Evolutionary conservation across 2,113 vertebrate species (phyloP), one percentile per base, ranked within the genome.

Genomic region (Entomyzon cyanotis): DNA sequence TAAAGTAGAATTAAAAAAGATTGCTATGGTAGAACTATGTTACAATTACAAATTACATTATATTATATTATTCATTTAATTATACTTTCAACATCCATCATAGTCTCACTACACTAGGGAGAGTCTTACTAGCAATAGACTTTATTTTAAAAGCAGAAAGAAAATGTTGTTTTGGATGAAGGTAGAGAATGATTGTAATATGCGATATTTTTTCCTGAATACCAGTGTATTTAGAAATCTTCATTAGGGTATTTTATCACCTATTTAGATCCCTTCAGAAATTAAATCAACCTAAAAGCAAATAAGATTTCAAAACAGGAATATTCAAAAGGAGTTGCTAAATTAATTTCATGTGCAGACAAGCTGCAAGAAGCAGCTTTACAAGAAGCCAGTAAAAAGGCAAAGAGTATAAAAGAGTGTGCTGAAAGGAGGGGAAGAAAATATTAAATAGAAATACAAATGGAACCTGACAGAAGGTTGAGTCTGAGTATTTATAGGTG

Each of bases 401-500:
- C 25, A 19, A 35, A 55, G 47, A 69, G 8, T 37, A 74, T 75
- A 73, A 87, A 81, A 88, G 7, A 21, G 8, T 59, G 30, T 75
- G 46, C 62, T 85, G 62, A 91, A 90, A 87, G 15, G 13, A 81
- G 5, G 3, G 21, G 25, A 84, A 87, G 42, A 65, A 89, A 87
- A 65, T 23, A 69, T 76, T 71, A 89, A 71, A 33, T 41, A 68
- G 46, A 70, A 87, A 78, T 75, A 73, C 55, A 82, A 96, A 95
- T 83, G 30, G 16, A 93, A 92, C 94, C 49, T 82, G 87, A 89
- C 84, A 87, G 70, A 41, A 89, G 65, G 65, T 33, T 92, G 87
- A 92, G 20, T 52, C 23, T 89, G 64, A 68, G 37, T 89, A 84
- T 95, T 93, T 93, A 87, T 59, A 87, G 73, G 65, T 82, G 91